Evolutionary conservation across 2,113 vertebrate genomes (phyloP).

Genomic region (Desmodus rotundus): DNA sequence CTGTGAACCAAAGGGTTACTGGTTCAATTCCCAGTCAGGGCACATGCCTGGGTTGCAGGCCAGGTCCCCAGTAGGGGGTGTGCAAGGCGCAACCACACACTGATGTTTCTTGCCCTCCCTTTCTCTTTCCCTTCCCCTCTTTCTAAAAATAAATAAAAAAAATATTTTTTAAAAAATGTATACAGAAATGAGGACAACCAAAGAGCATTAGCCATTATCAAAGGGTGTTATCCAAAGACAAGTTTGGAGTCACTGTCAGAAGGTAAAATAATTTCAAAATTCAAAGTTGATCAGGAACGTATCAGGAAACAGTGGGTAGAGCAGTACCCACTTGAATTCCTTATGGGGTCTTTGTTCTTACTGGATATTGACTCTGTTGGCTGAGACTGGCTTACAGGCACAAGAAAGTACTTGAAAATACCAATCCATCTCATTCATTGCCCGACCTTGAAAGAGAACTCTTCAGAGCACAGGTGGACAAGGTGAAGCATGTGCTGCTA

Average conservation of each 20-base stretch:
- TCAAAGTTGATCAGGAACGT: background rate
- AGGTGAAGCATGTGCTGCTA: background rate
- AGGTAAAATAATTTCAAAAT: background rate
- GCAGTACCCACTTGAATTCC: accelerated
- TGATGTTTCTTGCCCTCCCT: no score
- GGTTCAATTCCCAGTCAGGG: no score
- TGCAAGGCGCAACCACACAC: no score
- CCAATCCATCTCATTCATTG: background rate
- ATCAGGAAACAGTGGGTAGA: background rate
- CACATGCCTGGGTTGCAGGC: no score
- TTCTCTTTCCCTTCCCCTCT: no score
- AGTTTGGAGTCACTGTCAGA: background rate
- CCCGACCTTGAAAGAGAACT: background rate
- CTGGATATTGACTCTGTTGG: background rate
- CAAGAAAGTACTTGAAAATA: background rate
- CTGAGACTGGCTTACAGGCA: background rate
- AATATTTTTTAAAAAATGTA: no score
- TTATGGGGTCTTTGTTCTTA: background rate
- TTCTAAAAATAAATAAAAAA: no score
- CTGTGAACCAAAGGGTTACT: no score
- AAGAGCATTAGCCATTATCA: background rate
- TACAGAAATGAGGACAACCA: background rate
- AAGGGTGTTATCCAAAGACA: background rate
- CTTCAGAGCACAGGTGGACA: background rate
- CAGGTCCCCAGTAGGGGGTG: no score